A percentile compares a stretch with the other conserved stretches of the same genome.
Evolutionary conservation across 2,888 invertebrate genomes (phyloP).

Genomic region (Drosophila tripunctata): DNA sequence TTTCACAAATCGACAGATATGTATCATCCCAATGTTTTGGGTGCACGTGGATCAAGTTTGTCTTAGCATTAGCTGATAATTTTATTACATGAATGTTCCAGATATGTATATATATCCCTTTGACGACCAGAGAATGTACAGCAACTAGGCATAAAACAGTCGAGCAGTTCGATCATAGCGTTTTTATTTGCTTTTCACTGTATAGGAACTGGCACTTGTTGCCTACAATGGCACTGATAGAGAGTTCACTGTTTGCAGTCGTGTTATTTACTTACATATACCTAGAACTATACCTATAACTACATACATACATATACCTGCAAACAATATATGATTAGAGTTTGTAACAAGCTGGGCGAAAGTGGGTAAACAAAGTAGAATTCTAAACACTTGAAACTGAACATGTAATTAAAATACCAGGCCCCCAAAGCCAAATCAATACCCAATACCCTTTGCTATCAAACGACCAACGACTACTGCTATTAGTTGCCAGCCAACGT

Average conservation of each 20-base stretch:
- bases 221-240: conserved; percentile 21
- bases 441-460: background rate
- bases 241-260: conserved; percentile 22
- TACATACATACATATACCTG: no score
- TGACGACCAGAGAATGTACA: no score
- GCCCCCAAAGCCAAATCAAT: conserved; percentile 34
- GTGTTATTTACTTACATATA: background rate
- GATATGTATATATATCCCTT: no score
- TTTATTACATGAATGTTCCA: no score
- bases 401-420: conserved; percentile 66
- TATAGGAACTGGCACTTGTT: conserved; percentile 3
- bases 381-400: conserved; percentile 46
- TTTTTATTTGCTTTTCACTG: no score
- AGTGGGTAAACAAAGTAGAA: conserved; percentile 19
- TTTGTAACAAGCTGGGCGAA: conserved; percentile 18
- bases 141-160: no score
- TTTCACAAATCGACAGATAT: no score
- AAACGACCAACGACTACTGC: background rate
- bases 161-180: no score
- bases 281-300: no score
- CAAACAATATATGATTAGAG: conserved; percentile 22
- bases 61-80: no score
- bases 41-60: no score
- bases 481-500: conserved; percentile 18
- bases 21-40: no score